Evolutionary conservation across 2,888 invertebrate genomes (phyloP), one percentile per base, ranked within the genome.

Genomic region (Rhagonycha fulva): DNA sequence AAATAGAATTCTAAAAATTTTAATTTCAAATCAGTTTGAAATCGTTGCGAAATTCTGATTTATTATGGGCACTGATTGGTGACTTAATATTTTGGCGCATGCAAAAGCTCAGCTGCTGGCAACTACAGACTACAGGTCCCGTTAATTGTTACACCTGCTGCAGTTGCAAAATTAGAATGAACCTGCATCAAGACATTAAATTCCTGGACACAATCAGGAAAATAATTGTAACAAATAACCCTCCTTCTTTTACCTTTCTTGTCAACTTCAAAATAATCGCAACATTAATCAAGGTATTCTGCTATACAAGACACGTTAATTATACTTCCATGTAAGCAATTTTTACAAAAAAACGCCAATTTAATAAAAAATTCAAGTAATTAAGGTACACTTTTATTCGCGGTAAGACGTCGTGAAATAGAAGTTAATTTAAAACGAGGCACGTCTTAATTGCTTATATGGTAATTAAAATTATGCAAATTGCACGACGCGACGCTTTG

Each of bases 51-150:
- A 47, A 47, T n/a, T n/a, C n/a, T 47, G 47, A 47, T 47, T 47
- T 47, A 47, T 47, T 47, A 47, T 47, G n/a, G 9, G 47, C n/a
- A 47, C 7, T 47, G 47, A 47, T 47, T 47, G 47, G 47, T 47
- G 47, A 74, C 71, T 75, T 66, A 47, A 75, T 71, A 75, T 71
- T 75, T 62, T 71, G 75, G 80, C 82, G 81, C 79, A 83, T 73
- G 72, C 81, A 79, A 82, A 80, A 81, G 79, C 79, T 84, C 84
- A 85, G 84, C 84, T 85, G 85, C 84, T 83, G 78, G 83, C 83
- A 82, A 84, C 84, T 84, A 84, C 84, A 83, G 82, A 84, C 84
- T 84, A 84, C 84, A 83, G 82, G 84, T 85, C 83, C 85, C 85
- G 85, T 85, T 85, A 85, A 85, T 84, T 84, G 84, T 83, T 83